Conservation (phyloP, 2,888 invertebrate genomes). For the Osmoderma eremita region DNA sequence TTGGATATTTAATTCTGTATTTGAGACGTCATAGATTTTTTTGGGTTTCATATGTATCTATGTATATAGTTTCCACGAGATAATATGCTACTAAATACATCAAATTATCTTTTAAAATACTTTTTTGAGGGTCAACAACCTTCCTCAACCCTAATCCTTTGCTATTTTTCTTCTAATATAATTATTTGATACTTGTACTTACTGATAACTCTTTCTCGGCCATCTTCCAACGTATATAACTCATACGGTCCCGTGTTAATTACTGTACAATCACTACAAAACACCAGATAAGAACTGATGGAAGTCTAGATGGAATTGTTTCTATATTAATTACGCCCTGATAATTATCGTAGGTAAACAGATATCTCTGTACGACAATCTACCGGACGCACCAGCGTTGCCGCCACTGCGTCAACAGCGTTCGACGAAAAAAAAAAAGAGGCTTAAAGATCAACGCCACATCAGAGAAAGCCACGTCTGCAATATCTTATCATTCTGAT, state of each 20-base stretch:
- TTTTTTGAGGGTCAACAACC: no score
- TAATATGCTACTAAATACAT: no score
- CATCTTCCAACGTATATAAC: slow-evolving; percentile 1
- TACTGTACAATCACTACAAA: slow-evolving; percentile 8
- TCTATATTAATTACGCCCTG: slow-evolving; percentile 22
- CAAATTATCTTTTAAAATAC: no score
- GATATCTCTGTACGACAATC: slow-evolving; percentile 25
- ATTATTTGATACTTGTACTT: slow-evolving; percentile 1
- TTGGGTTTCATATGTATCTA: no score
- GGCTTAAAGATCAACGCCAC: slow-evolving; percentile 25
- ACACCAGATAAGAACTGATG: slow-evolving; percentile 29
- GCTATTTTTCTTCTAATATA: background rate
- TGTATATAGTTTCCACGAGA: no score
- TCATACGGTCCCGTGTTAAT: background rate
- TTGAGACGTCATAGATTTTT: no score
- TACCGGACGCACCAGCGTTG: background rate
- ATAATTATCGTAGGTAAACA: slow-evolving; percentile 35
- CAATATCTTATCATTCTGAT: slow-evolving; percentile 23
- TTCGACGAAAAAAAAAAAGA: slow-evolving; percentile 18
- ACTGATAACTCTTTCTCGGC: slow-evolving; percentile 11
- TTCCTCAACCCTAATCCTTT: no score
- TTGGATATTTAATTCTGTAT: no score
- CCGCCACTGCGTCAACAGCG: slow-evolving; percentile 24
- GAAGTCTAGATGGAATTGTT: slow-evolving; percentile 7
- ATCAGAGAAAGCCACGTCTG: no score